Evolutionary conservation across 2,888 invertebrate species (phyloP), one percentile per base, ranked within the genome.

Genomic region (Ariolimax columbianus): DNA sequence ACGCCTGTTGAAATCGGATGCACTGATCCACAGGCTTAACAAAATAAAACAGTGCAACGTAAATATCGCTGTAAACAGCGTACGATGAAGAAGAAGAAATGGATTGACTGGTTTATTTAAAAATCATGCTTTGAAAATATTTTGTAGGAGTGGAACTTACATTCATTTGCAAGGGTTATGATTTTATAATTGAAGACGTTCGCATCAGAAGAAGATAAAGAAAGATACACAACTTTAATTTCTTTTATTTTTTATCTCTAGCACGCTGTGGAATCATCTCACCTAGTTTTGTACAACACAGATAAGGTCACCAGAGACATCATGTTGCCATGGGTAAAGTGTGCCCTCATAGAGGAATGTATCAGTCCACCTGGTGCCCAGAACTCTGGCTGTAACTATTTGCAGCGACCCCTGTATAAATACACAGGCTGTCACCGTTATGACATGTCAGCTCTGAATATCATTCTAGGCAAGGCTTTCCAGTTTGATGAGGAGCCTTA

Each of bases 341-440:
- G 98, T 95, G 97, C 97, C 80, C 95, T 98, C 88, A 97, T 97
- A 68, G 96, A 96, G 91, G 97, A 98, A 94, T 98, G 98, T 95
- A 97, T 98, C 92, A 96, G 97, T 95, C 98, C 98, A 6, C 97
- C 97, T 90, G 98, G 95, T 23, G 93, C 94, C 72, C 98, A 98
- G 95, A 96, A 97, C 59, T 96, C 96, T 86, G 98, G 98, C 26
- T 98, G 98, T 94, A 96, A 97, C 92, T 98, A 97, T 94, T 97
- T 98, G 95, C 97, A 98, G 94, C 97, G 97, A 95, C 98, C 98
- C n/a, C 96, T 97, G 93, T 98, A 97, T 95, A 96, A 97, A 87
- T 98, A 98, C 95, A 97, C 98, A 33, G 98, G 98, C 80, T 98
- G 98, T 95, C 98, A 98, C 95, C 96, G 96, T 87, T 98, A 97